phyloP scores from a whole-genome alignment of 2,797 vertebrate species.

The Antrozous pallidus region DNA sequence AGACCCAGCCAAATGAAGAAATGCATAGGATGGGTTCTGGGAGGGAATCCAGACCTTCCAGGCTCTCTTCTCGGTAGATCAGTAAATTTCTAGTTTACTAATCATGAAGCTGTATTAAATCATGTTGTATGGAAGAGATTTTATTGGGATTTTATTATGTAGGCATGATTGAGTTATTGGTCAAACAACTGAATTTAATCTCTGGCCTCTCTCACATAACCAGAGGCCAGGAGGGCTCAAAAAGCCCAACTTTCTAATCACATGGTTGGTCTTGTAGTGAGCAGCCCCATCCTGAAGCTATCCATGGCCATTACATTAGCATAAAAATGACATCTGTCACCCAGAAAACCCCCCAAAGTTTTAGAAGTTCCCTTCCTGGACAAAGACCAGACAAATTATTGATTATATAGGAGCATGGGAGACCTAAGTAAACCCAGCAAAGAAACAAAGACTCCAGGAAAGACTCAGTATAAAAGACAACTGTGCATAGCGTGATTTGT shows the following conservation, averaged over 20 bases:
- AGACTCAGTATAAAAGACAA: neutral
- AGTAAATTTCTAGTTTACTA: neutral
- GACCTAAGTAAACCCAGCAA: neutral
- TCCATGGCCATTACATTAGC: too few relatives aligned
- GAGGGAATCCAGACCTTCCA: neutral
- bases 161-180: neutral
- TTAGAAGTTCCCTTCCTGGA: neutral
- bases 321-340: neutral
- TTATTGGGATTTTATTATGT: neutral
- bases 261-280: neutral
- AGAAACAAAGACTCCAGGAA: neutral
- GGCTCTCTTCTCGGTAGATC: neutral
- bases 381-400: neutral
- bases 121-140: neutral
- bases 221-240: neutral
- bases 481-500: neutral
- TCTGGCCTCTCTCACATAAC: neutral
- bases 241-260: neutral
- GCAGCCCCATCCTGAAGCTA: neutral
- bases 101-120: neutral
- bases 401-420: neutral
- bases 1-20: too few relatives aligned
- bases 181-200: neutral
- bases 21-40: too few relatives aligned
- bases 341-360: neutral